Conservation (phyloP, 2,888 invertebrate species). For the Andrena haemorrhoa region DNA sequence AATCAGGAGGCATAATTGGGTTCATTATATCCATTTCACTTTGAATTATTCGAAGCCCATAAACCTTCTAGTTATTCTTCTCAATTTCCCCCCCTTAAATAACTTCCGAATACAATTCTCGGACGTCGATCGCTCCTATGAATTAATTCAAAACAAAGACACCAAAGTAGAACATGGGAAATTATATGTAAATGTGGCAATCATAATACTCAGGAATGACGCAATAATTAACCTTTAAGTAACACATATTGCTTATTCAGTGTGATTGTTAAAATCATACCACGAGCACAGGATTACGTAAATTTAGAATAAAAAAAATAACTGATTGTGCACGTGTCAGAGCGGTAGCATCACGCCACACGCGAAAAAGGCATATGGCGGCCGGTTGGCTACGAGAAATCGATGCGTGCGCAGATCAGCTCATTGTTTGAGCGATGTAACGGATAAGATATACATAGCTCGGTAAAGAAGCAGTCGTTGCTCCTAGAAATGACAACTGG, state of each 20-base stretch:
- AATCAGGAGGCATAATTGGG: too few relatives aligned
- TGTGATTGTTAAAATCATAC: too few relatives aligned
- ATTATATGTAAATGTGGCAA: too few relatives aligned
- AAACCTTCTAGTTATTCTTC: too few relatives aligned
- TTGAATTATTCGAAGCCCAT: too few relatives aligned
- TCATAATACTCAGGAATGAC: not conserved
- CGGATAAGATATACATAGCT: constrained; percentile 3
- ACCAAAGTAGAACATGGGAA: too few relatives aligned
- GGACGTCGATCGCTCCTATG: too few relatives aligned
- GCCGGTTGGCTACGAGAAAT: constrained; percentile 6
- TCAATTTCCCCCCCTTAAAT: too few relatives aligned
- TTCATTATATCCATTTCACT: too few relatives aligned
- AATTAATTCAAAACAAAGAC: too few relatives aligned
- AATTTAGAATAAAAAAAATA: not conserved
- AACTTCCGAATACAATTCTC: too few relatives aligned
- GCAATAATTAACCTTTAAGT: not conserved
- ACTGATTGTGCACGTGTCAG: not conserved
- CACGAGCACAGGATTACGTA: too few relatives aligned
- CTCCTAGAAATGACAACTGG: not conserved
- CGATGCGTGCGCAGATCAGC: constrained; percentile 21
- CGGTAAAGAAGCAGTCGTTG: not conserved
- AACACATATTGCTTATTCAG: not conserved
- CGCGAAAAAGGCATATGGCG: not conserved
- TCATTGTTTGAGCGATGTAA: not conserved
- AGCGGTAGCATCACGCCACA: not conserved